Evolutionary conservation across 1,140 invertebrate species (phyloP), one percentile per base, ranked within the genome.

Genomic region (Phymastichus coffea): DNA sequence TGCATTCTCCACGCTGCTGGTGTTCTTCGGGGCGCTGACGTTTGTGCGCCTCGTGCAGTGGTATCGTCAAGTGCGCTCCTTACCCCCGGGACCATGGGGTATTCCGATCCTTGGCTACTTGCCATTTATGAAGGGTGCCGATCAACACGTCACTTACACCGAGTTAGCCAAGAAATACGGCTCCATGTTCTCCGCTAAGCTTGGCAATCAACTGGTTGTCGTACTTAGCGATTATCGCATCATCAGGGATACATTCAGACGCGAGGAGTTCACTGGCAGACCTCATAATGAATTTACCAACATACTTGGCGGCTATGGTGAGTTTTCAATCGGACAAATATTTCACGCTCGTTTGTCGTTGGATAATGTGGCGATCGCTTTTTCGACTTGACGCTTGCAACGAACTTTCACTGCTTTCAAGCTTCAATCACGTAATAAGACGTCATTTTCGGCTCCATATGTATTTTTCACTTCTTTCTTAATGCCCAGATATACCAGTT

Each of bases 251-350:
- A 86, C 91, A 17, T 95, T 96, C 74, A 81, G 88, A 0, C 84
- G 86, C 15, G 90, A 92, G 67, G 91, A 93, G 66, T 93, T 95
- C 78, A 91, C 89, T 59, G 92, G 89, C 23, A 83, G 93, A 48
- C 94, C 93, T 14, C 86, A 87, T 66, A 92, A 87, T 12, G 89
- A 91, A 38, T 87, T 95, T 66, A 92, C 87, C 80, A 86, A 88
- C 65, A 90, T 94, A n/a, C 81, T 95, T 23, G 90, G 88, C 69
- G 93, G 92, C 67, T 93, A 92, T 57, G 93, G 93, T 95, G 77
- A 93, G 87, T 88, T 19, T 35, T 7, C 6, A 6, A 33, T n/a
- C 28, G 12, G 28, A 7, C 6, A 33, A 33, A 7, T 33, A 33
- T 33, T 33, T 33, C 28, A 12, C 28, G 6, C 28, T 33, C 28